These are phyloP conservation scores for Nicator chloris DNA, from an alignment of 2,113 vertebrate species.

Conservation along the genomic window DNA sequence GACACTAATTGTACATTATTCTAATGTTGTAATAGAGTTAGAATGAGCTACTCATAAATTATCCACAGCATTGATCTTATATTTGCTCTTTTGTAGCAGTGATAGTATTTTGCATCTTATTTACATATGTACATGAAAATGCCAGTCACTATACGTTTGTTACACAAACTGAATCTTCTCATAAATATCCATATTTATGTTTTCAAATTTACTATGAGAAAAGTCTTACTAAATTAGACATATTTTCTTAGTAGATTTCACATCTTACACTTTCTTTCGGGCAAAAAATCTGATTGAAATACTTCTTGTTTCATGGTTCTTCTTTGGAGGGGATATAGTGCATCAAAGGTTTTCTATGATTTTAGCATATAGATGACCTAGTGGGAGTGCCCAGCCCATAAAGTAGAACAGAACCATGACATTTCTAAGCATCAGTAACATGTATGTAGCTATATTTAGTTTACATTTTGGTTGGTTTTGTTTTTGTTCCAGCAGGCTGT, in stretches of 20 bases:
- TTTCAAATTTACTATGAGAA: background rate
- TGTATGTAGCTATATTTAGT: background rate
- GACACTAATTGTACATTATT: background rate
- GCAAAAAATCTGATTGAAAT: background rate
- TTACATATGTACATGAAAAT: background rate
- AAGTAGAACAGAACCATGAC: background rate
- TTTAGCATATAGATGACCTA: background rate
- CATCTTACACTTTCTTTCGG: background rate
- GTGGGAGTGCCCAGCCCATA: background rate
- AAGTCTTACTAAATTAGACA: background rate
- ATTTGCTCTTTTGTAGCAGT: background rate
- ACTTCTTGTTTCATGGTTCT: background rate
- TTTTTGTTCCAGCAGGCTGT: background rate
- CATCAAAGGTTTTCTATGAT: background rate
- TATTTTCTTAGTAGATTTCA: background rate
- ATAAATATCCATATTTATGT: background rate
- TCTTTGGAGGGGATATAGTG: background rate
- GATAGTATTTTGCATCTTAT: background rate
- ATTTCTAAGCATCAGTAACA: fast-evolving
- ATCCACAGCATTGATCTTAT: background rate
- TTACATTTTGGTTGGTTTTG: background rate
- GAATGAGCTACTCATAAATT: background rate
- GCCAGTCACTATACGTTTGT: background rate
- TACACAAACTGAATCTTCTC: background rate
- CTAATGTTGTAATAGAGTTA: background rate